Evolutionary conservation across 2,888 invertebrate genomes (phyloP).

Genomic region (Bruchidius siliquastri): DNA sequence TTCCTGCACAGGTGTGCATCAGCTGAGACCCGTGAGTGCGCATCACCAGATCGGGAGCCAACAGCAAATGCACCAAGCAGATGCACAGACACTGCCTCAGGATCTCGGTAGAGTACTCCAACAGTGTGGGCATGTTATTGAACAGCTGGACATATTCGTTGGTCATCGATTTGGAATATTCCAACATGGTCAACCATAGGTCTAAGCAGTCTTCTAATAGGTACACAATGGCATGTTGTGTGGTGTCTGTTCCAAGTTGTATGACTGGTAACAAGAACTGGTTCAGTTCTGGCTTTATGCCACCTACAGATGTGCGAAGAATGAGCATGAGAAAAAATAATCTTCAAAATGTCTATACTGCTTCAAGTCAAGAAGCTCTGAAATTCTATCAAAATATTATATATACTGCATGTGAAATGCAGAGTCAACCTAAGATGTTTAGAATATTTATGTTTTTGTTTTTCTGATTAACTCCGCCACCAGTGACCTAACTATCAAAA

Average conservation of each 20-base stretch:
- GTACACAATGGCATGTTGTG: slow-evolving; percentile 79
- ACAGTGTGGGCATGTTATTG: slow-evolving; percentile 66
- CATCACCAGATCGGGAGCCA: slow-evolving; percentile 75
- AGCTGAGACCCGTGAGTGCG: slow-evolving; percentile 66
- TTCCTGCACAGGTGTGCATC: slow-evolving; percentile 63
- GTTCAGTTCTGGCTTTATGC: slow-evolving; percentile 49
- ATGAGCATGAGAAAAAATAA: slow-evolving; percentile 43
- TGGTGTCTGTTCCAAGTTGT: slow-evolving; percentile 70
- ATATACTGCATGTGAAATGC: too few relatives aligned
- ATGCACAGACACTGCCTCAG: slow-evolving; percentile 74
- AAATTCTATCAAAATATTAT: too few relatives aligned
- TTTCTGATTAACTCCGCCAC: too few relatives aligned
- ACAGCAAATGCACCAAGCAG: slow-evolving; percentile 74
- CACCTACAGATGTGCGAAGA: slow-evolving; percentile 33
- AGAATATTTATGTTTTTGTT: too few relatives aligned
- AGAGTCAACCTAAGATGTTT: too few relatives aligned
- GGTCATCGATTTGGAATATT: slow-evolving; percentile 65
- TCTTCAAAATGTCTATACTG: slow-evolving; percentile 33
- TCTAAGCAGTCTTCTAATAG: slow-evolving; percentile 88
- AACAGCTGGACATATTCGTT: slow-evolving; percentile 68
- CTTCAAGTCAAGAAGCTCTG: too few relatives aligned
- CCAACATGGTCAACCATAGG: slow-evolving; percentile 81
- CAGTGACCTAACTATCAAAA: too few relatives aligned
- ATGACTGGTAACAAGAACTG: slow-evolving; percentile 67
- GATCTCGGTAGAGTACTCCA: slow-evolving; percentile 82